Evolutionary conservation across 1,140 invertebrate species (phyloP).

Genomic region (Drosophila nigromelanica): DNA sequence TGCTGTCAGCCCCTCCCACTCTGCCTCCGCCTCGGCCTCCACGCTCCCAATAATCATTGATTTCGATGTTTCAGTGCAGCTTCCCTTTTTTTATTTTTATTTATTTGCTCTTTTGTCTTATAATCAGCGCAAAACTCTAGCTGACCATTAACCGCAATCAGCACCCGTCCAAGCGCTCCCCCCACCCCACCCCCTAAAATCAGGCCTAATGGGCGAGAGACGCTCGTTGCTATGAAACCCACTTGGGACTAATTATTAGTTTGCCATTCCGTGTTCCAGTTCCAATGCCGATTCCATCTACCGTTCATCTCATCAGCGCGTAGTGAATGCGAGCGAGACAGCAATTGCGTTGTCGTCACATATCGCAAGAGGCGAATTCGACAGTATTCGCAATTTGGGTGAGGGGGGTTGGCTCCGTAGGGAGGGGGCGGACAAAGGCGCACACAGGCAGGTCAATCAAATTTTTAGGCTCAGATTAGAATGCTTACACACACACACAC

Average conservation of each 20-base stretch:
- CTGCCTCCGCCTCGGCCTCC: no score
- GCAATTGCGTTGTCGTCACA: conserved; percentile 35
- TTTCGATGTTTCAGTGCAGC: conserved; percentile 7
- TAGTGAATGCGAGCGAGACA: neutral
- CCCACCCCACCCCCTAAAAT: neutral
- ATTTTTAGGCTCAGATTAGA: conserved; percentile 73
- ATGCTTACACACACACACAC: conserved; percentile 21
- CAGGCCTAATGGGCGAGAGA: conserved; percentile 33
- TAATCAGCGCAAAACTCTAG: conserved; percentile 42
- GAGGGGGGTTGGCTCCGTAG: neutral
- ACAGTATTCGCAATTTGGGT: neutral
- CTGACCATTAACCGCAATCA: conserved; percentile 42
- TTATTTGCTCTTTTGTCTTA: no score
- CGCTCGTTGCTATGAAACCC: conserved; percentile 64
- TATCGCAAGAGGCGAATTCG: conserved; percentile 29
- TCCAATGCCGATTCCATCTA: conserved; percentile 26
- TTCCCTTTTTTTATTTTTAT: conserved; percentile 15
- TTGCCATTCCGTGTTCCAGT: conserved; percentile 42
- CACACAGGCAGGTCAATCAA: conserved; percentile 57
- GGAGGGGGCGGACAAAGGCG: neutral
- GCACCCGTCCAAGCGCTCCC: neutral
- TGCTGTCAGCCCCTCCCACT: neutral
- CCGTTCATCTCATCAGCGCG: conserved; percentile 12
- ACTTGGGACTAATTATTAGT: conserved; percentile 79
- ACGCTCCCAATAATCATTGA: neutral